These are phyloP conservation scores for Ectobius pallidus DNA, from an alignment of 2,888 invertebrate genomes.

Conservation along the genomic window DNA sequence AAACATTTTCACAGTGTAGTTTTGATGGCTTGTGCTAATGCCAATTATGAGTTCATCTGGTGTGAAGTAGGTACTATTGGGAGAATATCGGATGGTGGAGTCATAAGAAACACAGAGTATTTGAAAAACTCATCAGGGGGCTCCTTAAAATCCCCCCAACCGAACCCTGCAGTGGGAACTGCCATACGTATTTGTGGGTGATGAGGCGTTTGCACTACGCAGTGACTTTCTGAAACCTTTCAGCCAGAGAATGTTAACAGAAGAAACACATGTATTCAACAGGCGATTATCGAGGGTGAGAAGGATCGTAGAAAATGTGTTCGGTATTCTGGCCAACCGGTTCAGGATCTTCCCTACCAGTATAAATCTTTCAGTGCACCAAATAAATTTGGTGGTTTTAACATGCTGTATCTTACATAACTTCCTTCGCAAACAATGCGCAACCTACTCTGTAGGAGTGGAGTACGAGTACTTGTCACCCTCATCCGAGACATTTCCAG, in stretches of 20 bases:
- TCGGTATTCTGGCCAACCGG: slow-evolving; percentile 28
- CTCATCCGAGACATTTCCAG: background rate
- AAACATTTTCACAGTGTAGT: slow-evolving; percentile 40
- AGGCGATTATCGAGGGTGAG: slow-evolving; percentile 28
- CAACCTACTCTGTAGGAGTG: background rate
- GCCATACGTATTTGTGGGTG: slow-evolving; percentile 41
- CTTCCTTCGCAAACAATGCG: slow-evolving; percentile 14
- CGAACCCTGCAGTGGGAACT: slow-evolving; percentile 11
- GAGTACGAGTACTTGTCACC: background rate
- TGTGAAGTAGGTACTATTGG: slow-evolving; percentile 45
- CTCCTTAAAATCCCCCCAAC: slow-evolving; percentile 39
- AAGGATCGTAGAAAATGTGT: slow-evolving; percentile 22
- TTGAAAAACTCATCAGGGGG: slow-evolving; percentile 39
- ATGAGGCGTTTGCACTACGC: slow-evolving; percentile 42
- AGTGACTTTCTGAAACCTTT: slow-evolving; percentile 29
- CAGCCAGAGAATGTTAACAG: background rate
- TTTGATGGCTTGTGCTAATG: slow-evolving; percentile 45
- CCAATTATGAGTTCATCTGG: slow-evolving; percentile 43
- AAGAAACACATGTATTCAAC: slow-evolving; percentile 20
- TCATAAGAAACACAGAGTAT: slow-evolving; percentile 42
- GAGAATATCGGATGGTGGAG: slow-evolving; percentile 46
- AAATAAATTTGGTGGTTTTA: slow-evolving; percentile 13
- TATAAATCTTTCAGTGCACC: slow-evolving; percentile 4
- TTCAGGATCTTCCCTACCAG: slow-evolving; percentile 31
- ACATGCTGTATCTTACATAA: slow-evolving; percentile 30